Base-by-base conservation (phyloP, 2,113 vertebrate genomes). In the Stercorarius parasiticus region DNA sequence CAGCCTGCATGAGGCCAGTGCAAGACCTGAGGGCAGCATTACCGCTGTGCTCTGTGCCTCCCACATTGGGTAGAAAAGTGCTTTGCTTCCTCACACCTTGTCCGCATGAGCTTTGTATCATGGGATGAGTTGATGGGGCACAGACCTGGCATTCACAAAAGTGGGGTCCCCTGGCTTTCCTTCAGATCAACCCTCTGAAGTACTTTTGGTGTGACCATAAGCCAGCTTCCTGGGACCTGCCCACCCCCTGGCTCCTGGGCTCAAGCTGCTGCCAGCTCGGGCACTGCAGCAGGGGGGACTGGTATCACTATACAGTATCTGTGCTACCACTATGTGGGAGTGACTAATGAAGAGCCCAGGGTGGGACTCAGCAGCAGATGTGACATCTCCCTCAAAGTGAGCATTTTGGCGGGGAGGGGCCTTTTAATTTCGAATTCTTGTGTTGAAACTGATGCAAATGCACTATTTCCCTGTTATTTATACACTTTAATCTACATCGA, bases 271-370 rank as follows among this genome's bases (percentile, higher is more conserved):
- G 27, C 36, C 50, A 81, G 66, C 0, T 0, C 23, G 42, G 36
- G 30, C 17, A 56, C 38, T 40, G n/a, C 40, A 58, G 22, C 11
- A 7, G 19, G 19, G 47, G 19, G 15, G 15, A 79, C 5, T 20
- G 18, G 40, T 67, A 20, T 50, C 21, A 13, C 32, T 40, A 2
- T 8, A 27, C 20, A 16, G 4, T 10, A 20, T 5, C 43, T n/a
- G 19, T 12, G 11, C 3, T 40, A 14, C 30, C 43, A 21, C 22
- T 40, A 1, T 20, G 12, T 10, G 12, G 19, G 11, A 7, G 15
- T 15, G 38, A 55, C 22, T 50, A 78, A 58, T 9, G 4, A 49
- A 2, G 3, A n/a, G 6, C 0, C 0, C 14, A 42, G 19, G 5
- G 10, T 49, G 32, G 34, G 38, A 84, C 73, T 82, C 82, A n/a